Evolutionary conservation across 2,113 vertebrate species (phyloP).

Genomic region (Patagioenas fasciata): DNA sequence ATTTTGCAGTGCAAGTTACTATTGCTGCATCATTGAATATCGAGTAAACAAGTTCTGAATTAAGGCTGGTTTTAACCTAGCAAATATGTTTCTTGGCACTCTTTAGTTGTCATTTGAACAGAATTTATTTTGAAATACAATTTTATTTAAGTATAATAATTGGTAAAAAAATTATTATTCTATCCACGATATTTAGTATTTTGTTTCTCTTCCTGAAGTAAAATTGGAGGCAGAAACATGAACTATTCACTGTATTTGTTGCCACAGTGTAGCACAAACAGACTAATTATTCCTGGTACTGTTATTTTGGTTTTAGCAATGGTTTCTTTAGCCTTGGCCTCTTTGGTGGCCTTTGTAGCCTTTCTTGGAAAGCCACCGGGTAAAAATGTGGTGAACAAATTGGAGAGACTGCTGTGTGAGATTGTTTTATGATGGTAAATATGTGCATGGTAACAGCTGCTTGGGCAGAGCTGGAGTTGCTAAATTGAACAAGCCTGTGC

Average conservation of each 20-base stretch:
- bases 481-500: neutral
- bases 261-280: neutral
- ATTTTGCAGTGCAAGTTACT: neutral
- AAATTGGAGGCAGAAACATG: neutral
- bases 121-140: neutral
- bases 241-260: neutral
- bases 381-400: neutral
- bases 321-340: neutral
- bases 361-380: neutral
- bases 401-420: neutral
- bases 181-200: neutral
- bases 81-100: neutral
- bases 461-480: neutral
- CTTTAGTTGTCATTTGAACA: neutral
- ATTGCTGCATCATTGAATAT: neutral
- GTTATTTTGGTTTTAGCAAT: neutral
- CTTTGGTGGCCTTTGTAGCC: neutral
- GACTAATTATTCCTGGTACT: neutral
- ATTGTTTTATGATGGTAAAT: neutral
- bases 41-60: neutral
- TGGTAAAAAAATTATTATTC: neutral
- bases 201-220: neutral
- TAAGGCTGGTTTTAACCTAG: neutral
- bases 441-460: fast-evolving
- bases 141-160: neutral